These are phyloP conservation scores for Prorops nasuta DNA, from an alignment of 1,140 invertebrate genomes.

Conservation along the genomic window DNA sequence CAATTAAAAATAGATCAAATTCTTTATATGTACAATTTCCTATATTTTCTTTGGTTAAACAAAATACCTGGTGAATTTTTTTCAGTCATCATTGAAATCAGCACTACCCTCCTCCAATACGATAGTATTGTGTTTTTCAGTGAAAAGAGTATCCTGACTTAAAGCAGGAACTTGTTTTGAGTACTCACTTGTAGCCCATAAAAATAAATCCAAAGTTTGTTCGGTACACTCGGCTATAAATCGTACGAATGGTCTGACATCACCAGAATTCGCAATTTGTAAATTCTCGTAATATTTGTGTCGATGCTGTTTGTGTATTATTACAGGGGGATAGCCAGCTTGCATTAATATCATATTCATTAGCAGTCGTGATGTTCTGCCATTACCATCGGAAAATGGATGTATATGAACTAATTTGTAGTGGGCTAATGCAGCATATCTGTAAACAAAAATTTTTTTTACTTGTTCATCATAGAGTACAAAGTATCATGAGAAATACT, in stretches of 20 bases:
- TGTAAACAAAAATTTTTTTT: constrained; percentile 34
- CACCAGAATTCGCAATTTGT: constrained; percentile 87
- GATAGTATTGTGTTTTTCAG: constrained; percentile 39
- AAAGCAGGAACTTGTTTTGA: constrained; percentile 55
- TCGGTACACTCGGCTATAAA: constrained; percentile 95
- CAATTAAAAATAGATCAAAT: too few relatives aligned
- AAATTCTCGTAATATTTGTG: constrained; percentile 84
- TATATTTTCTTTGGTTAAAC: constrained; percentile 21
- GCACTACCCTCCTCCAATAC: constrained; percentile 29
- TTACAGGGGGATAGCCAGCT: constrained; percentile 95
- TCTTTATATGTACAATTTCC: too few relatives aligned
- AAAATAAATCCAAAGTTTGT: constrained; percentile 87
- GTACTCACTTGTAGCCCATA: constrained; percentile 73
- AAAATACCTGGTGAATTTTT: constrained; percentile 6
- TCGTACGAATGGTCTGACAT: constrained; percentile 88
- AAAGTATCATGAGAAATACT: not conserved
- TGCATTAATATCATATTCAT: constrained; percentile 99
- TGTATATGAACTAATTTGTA: constrained; percentile 96
- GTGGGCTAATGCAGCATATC: constrained; percentile 90
- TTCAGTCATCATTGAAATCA: constrained; percentile 31
- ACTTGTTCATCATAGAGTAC: not conserved
- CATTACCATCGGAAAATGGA: constrained; percentile 92
- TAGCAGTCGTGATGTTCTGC: constrained; percentile 86
- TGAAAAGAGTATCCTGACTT: constrained; percentile 43
- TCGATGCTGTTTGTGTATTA: constrained; percentile 89